Conservation (phyloP, 2,113 vertebrate genomes). For the Grus americana region DNA sequence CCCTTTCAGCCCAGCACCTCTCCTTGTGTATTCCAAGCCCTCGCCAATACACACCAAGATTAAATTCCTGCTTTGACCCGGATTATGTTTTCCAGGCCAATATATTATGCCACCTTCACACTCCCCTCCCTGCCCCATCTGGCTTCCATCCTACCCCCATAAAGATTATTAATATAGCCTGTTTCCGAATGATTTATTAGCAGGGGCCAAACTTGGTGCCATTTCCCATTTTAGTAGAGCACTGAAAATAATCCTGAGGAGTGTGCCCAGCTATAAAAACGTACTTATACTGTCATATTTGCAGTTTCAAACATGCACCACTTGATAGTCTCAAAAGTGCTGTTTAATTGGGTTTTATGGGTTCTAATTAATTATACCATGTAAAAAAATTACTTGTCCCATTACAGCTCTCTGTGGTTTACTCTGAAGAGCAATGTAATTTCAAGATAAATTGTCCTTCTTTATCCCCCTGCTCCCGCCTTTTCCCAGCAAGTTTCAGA, state of each 20-base stretch:
- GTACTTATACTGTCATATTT: constrained; percentile 72
- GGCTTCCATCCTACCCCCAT: constrained; percentile 46
- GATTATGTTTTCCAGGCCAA: constrained; percentile 45
- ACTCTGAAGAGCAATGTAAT: constrained; percentile 64
- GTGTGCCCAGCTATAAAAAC: constrained; percentile 69
- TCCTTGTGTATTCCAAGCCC: not conserved
- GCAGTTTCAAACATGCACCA: constrained; percentile 65
- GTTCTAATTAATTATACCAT: constrained; percentile 70
- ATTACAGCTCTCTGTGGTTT: constrained; percentile 67
- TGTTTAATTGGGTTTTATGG: constrained; percentile 75
- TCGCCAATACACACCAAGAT: not conserved
- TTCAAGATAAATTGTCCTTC: constrained; percentile 57
- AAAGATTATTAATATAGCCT: constrained; percentile 70
- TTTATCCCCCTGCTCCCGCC: not conserved
- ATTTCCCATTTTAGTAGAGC: constrained; percentile 66
- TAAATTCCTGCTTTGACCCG: constrained; percentile 36
- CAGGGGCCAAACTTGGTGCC: constrained; percentile 62
- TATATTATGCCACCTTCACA: constrained; percentile 40
- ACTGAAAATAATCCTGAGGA: constrained; percentile 67
- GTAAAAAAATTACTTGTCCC: constrained; percentile 68
- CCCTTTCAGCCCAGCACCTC: not conserved
- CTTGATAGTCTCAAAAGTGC: constrained; percentile 74
- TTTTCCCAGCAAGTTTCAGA: not conserved
- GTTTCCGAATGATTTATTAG: constrained; percentile 63
- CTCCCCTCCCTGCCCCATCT: constrained; percentile 24